These are phyloP conservation scores for Melolontha melolontha DNA, from an alignment of 2,888 invertebrate species.

Conservation along the genomic window DNA sequence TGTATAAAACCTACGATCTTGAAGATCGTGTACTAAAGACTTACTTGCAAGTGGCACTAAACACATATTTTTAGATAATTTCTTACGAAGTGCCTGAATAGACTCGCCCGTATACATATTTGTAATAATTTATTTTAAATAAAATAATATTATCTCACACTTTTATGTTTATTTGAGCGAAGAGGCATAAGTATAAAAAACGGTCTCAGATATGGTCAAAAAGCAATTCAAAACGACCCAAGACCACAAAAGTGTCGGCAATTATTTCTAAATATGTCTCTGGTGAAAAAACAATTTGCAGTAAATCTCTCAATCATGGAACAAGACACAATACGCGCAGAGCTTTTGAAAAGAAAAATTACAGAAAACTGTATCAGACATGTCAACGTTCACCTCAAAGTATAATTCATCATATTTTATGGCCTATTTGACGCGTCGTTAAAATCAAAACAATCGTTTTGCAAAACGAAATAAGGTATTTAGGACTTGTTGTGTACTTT, in stretches of 20 bases:
- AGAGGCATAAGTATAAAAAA: too few species aligned
- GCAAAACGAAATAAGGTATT: constrained; percentile 2
- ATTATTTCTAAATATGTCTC: not conserved
- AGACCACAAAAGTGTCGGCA: constrained; percentile 1
- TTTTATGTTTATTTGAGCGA: too few species aligned
- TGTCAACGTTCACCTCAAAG: constrained; percentile 24
- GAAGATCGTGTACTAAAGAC: too few species aligned
- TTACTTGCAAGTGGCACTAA: too few species aligned
- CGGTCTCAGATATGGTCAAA: too few species aligned
- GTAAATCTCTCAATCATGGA: constrained; percentile 24
- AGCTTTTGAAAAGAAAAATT: constrained; percentile 20
- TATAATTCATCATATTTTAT: constrained; percentile 20
- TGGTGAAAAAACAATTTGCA: constrained; percentile 23
- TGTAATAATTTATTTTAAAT: too few species aligned
- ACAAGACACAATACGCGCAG: not conserved
- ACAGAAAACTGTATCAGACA: constrained; percentile 6
- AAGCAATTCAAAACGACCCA: not conserved
- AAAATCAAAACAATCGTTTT: constrained; percentile 29
- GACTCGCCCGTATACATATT: too few species aligned
- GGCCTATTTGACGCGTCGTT: constrained; percentile 18
- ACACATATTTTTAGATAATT: too few species aligned
- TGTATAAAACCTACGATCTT: too few species aligned
- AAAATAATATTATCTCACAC: too few species aligned
- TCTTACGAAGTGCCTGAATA: too few species aligned
- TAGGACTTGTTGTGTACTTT: not conserved